phyloP scores from a whole-genome alignment of 2,888 invertebrate species.

The Rutpela maculata region DNA sequence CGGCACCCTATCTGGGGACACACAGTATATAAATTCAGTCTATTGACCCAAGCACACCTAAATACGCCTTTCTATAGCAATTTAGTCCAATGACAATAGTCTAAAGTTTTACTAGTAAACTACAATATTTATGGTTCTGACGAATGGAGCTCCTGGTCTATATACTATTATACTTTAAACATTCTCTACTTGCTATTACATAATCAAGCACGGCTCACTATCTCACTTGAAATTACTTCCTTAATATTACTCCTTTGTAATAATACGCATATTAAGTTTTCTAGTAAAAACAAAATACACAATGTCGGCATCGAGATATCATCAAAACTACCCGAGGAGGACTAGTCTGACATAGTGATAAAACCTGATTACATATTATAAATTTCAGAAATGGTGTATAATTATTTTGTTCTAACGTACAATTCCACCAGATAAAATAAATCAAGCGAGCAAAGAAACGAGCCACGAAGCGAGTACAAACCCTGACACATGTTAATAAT shows the following conservation, averaged over 20 bases:
- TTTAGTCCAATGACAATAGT: too few species aligned
- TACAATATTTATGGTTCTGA: too few species aligned
- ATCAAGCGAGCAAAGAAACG: slow-evolving; percentile 60
- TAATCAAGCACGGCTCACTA: neutral
- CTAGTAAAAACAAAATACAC: slow-evolving; percentile 30
- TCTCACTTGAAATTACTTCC: neutral
- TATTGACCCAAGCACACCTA: too few species aligned
- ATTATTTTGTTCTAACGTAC: slow-evolving; percentile 63
- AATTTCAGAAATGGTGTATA: slow-evolving; percentile 67
- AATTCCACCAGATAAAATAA: slow-evolving; percentile 64
- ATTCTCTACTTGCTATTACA: neutral
- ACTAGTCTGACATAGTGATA: slow-evolving; percentile 30
- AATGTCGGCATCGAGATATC: slow-evolving; percentile 15
- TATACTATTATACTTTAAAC: neutral
- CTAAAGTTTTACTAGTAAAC: too few species aligned
- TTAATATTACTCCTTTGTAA: neutral
- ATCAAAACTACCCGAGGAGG: slow-evolving; percentile 27
- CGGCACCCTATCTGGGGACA: too few species aligned
- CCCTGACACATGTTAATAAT: slow-evolving; percentile 68
- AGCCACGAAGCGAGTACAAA: slow-evolving; percentile 30
- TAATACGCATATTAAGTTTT: slow-evolving; percentile 13
- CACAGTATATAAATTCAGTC: too few species aligned
- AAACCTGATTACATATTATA: slow-evolving; percentile 62
- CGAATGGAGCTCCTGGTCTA: too few species aligned
- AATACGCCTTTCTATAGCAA: too few species aligned